Evolutionary conservation across 2,888 invertebrate species (phyloP), one percentile per base, ranked within the genome.

Genomic region (Bimastos eiseni): DNA sequence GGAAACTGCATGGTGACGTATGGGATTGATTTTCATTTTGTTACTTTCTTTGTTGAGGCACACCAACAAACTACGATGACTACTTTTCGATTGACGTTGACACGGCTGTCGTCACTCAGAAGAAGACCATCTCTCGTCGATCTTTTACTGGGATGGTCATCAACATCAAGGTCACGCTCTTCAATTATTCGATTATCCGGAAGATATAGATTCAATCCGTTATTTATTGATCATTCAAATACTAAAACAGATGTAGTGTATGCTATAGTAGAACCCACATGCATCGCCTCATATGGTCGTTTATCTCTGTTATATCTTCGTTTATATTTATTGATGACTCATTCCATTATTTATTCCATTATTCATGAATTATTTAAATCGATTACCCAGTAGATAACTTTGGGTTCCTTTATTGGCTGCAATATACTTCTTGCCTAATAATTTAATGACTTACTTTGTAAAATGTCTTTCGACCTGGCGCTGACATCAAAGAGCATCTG

Each of bases 41-140:
- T 70, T n/a, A n/a, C 70, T n/a, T 70, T 30, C n/a, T 8, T 70
- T 88, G 34, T 34, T 30, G n/a, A 90, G 91, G 90, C 3, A 91
- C 89, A 44, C 92, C 91, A 21, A 34, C 84, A 6, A 55, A 91
- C 33, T 92, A 90, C 37, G 33, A 19, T 21, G 89, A 91, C 1
- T 91, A 91, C 49, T 92, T 92, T 49, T n/a, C 70, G 34, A 92
- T 92, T 24, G 92, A 92, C 70, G 49, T 70, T 21, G 83, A 84
- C 30, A 84, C 90, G 1, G 92, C 91, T 11, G 89, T 5, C 2
- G 90, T 92, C 19, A 90, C 90, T 13, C 92, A 92, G 88, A 90
- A 55, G 34, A 37, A 88, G 49, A 86, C 86, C 0, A 86, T 86
- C 37, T 36, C 86, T 6, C 86, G 86, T 8, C 86, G 86, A 15